These are phyloP conservation scores for Gila orcuttii DNA, from an alignment of 2,113 vertebrate genomes.

Conservation along the genomic window DNA sequence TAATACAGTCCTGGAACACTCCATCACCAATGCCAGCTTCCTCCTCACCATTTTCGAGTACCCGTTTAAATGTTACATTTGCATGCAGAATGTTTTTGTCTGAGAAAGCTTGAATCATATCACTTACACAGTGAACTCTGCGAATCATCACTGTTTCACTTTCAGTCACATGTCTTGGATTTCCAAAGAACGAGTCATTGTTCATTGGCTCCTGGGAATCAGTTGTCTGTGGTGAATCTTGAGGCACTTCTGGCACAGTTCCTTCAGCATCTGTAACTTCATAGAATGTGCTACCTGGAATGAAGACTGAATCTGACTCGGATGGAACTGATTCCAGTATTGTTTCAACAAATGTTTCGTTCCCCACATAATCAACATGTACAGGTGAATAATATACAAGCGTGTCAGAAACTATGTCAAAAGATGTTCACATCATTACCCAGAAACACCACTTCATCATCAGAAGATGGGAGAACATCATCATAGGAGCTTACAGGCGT, in stretches of 20 bases:
- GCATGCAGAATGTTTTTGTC: too few species aligned
- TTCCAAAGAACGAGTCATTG: constrained; percentile 31
- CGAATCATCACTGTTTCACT: constrained; percentile 23
- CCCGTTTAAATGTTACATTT: constrained; percentile 29
- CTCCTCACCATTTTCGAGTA: constrained; percentile 37
- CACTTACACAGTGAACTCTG: constrained; percentile 41
- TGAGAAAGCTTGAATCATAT: constrained; percentile 46
- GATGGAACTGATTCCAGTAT: background rate
- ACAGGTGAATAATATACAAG: constrained; percentile 40
- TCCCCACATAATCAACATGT: constrained; percentile 1
- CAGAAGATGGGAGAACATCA: background rate
- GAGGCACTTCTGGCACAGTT: background rate
- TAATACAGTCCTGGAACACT: constrained; percentile 45
- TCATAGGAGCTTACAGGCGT: too few species aligned
- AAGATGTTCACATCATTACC: constrained; percentile 9
- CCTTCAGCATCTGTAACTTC: background rate
- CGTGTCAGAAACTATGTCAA: constrained; percentile 34
- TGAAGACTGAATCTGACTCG: background rate
- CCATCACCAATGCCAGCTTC: constrained; percentile 37
- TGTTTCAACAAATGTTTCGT: background rate
- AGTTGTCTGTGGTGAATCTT: background rate
- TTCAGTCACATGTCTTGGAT: constrained; percentile 37
- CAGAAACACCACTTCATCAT: constrained; percentile 29
- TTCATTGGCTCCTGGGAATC: background rate
- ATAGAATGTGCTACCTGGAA: too few species aligned